These are phyloP conservation scores for Folsomia candida DNA, from an alignment of 2,888 invertebrate species.

Conservation along the genomic window DNA sequence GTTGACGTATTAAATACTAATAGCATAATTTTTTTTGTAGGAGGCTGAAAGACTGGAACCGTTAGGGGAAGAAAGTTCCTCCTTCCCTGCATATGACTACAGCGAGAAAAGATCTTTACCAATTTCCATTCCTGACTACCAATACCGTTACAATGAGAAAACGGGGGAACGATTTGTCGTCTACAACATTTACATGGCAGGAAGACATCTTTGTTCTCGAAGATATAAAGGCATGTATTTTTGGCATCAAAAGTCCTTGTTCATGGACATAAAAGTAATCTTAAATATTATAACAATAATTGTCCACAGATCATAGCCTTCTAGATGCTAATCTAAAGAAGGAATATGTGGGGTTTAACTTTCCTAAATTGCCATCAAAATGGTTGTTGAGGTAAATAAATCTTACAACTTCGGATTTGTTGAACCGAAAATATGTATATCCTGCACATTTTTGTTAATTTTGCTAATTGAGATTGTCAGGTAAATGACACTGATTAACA, in stretches of 20 bases:
- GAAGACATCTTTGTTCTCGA: slow-evolving; percentile 91
- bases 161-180: slow-evolving; percentile 87
- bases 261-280: too few species aligned
- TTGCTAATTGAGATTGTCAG: too few species aligned
- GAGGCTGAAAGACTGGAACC: slow-evolving; percentile 82
- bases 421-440: background rate
- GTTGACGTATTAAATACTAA: slow-evolving; percentile 1
- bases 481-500: too few species aligned
- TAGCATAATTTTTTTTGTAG: slow-evolving; percentile 55
- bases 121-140: slow-evolving; percentile 89
- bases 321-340: slow-evolving; percentile 82
- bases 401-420: background rate
- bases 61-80: slow-evolving; percentile 74
- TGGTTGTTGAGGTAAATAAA: slow-evolving; percentile 84
- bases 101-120: slow-evolving; percentile 82
- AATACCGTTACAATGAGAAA: slow-evolving; percentile 69
- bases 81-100: slow-evolving; percentile 82
- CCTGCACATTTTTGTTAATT: too few species aligned
- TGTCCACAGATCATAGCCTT: slow-evolving; percentile 85
- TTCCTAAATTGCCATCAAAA: slow-evolving; percentile 96
- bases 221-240: slow-evolving; percentile 96
- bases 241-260: too few species aligned
- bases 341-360: slow-evolving; percentile 92
- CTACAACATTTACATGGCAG: slow-evolving; percentile 99
- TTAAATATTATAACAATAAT: too few species aligned